Evolutionary conservation across 2,797 vertebrate species (phyloP), one percentile per base, ranked within the genome.

Genomic region (Sebastes aleutianus): DNA sequence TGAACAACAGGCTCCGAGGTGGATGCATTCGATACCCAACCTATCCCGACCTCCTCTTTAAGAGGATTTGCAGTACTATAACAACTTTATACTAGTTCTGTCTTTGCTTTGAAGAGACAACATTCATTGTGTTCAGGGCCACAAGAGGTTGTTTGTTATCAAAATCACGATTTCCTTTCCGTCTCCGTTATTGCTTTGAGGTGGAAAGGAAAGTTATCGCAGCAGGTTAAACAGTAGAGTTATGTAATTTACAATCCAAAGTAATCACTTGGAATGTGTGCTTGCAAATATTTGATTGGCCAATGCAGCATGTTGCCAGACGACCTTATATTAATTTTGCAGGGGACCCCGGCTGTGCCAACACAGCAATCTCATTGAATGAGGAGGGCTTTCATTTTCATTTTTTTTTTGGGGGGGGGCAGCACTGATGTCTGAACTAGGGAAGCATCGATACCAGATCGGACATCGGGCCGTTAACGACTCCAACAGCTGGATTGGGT

Each of bases 331-430:
- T 22, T 47, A 27, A 31, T 63, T 69, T 58, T 68, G 16, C 27
- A 36, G 47, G 16, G 47, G 20, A 68, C 39, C 26, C 31, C 14
- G 8, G 12, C 29, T 57, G 54, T 47, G n/a, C 58, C 29, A 73
- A 43, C 27, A 31, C 39, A 31, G 31, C 6, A 22, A 43, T 66
- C 63, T 74, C 54, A 84, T 79, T 65, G 57, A 67, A 70, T 70
- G 16, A 72, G 8, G 14, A 32, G 2, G 20, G 11, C 14, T 50
- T 36, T n/a, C 12, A 14, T 36, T 36, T 39, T 39, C 9, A 16
- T 39, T 14, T 43, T 43, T 43, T 43, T 16, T 74, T 6, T 10
- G 11, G 74, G 61, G 77, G 61, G 43, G 9, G 8, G 20, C 7
- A n/a, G 66, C 31, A 43, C 10, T 8, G 36, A 68, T 47, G 12